phyloP scores from a whole-genome alignment of 2,888 invertebrate genomes.

The Parnassius orleans region DNA sequence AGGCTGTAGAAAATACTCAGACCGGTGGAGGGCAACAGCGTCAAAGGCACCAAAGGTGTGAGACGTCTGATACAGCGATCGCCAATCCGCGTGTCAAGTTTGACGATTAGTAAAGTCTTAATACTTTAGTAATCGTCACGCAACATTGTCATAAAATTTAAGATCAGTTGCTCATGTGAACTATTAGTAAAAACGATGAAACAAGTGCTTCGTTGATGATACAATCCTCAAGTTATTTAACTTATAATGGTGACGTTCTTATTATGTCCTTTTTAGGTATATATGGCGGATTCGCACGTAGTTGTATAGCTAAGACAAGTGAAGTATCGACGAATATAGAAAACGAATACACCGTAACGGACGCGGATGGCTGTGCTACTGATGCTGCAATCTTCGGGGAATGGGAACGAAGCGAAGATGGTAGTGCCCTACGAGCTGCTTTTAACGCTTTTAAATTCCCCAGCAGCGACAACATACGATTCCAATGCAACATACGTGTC shows the following conservation, averaged over 20 bases:
- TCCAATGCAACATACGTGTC: conserved; percentile 97
- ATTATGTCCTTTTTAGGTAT: conserved; percentile 81
- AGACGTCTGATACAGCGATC: too few species aligned
- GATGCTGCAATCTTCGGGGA: conserved; percentile 96
- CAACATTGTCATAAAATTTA: too few species aligned
- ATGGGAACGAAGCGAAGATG: conserved; percentile 94
- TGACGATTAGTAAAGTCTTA: too few species aligned
- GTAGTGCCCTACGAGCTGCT: conserved; percentile 91
- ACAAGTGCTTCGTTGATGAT: too few species aligned
- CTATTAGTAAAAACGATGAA: too few species aligned
- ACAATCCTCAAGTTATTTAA: too few species aligned
- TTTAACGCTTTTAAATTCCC: conserved; percentile 98
- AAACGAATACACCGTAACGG: conserved; percentile 95
- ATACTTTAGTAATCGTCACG: too few species aligned
- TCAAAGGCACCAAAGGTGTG: too few species aligned
- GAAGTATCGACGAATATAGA: conserved; percentile 88
- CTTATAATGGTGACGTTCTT: conserved; percentile 1
- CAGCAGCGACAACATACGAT: conserved; percentile 94
- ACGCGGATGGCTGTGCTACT: conserved; percentile 96
- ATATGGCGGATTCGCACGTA: conserved; percentile 96
- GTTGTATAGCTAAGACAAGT: conserved; percentile 95
- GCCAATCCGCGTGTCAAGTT: too few species aligned
- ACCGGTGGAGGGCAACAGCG: too few species aligned
- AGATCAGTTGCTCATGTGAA: too few species aligned
- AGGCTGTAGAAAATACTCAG: too few species aligned